phyloP scores from a whole-genome alignment of 1,140 invertebrate genomes.

The Adoxophyes honmai region DNA sequence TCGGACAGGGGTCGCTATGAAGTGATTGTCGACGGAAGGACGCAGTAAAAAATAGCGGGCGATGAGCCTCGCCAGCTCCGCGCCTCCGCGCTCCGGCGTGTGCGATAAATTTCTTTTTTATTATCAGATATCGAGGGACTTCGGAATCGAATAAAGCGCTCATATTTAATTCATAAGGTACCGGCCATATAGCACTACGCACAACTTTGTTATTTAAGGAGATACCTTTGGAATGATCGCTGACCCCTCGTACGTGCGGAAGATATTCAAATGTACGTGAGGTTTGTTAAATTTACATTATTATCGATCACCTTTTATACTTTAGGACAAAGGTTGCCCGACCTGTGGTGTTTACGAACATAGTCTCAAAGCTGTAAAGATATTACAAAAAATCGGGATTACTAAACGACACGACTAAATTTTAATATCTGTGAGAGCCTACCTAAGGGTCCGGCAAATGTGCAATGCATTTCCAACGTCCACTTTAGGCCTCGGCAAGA shows the following conservation, averaged over 20 bases:
- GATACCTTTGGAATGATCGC: constrained; percentile 56
- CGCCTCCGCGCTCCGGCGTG: constrained; percentile 40
- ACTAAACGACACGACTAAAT: too few species aligned
- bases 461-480: constrained; percentile 58
- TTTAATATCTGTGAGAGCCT: neutral
- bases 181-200: constrained; percentile 69
- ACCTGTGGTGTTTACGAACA: too few species aligned
- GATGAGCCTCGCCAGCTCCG: constrained; percentile 50
- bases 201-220: constrained; percentile 73
- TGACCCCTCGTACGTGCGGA: constrained; percentile 35
- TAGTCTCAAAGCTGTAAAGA: too few species aligned
- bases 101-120: constrained; percentile 77
- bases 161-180: constrained; percentile 77
- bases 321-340: too few species aligned
- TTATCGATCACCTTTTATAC: too few species aligned
- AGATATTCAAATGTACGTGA: neutral
- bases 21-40: constrained; percentile 72
- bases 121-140: constrained; percentile 77
- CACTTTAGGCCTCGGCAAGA: constrained; percentile 30
- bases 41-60: constrained; percentile 71
- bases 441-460: constrained; percentile 51
- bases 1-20: constrained; percentile 76
- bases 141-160: constrained; percentile 76
- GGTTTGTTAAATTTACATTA: constrained; percentile 13
- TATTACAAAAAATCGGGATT: too few species aligned